Conservation (phyloP, 2,797 vertebrate species). For the Epinephelus coioides region DNA sequence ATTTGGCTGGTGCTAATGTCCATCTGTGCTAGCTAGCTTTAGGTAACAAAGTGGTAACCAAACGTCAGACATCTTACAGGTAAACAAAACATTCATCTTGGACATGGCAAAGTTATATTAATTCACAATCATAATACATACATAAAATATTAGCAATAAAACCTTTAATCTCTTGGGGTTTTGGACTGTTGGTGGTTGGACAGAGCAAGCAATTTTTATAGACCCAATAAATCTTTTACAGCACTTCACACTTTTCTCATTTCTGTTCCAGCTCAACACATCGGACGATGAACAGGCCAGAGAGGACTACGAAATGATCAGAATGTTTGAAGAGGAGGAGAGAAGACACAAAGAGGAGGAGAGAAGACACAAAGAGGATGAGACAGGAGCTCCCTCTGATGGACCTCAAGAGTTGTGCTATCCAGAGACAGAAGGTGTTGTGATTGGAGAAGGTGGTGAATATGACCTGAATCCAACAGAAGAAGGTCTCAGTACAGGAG, state of each 20-base stretch:
- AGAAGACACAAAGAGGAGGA: constrained; percentile 24
- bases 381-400: constrained; percentile 62
- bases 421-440: constrained; percentile 63
- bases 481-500: constrained; percentile 56
- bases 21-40: no score
- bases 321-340: constrained; percentile 14
- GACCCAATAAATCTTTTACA: neutral
- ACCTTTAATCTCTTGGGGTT: no score
- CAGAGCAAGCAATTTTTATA: no score
- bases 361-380: constrained; percentile 62
- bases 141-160: no score
- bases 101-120: no score
- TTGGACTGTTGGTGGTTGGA: no score
- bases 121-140: no score
- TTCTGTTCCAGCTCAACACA: constrained; percentile 80
- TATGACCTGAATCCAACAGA: constrained; percentile 70
- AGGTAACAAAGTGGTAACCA: no score
- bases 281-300: constrained; percentile 84
- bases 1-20: no score
- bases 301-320: constrained; percentile 73
- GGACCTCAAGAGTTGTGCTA: constrained; percentile 57
- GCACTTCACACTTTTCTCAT: neutral
- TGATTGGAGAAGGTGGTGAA: constrained; percentile 64
- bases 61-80: no score
- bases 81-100: no score